These are phyloP conservation scores for Plebejus argus DNA, from an alignment of 2,888 invertebrate genomes.

Conservation along the genomic window DNA sequence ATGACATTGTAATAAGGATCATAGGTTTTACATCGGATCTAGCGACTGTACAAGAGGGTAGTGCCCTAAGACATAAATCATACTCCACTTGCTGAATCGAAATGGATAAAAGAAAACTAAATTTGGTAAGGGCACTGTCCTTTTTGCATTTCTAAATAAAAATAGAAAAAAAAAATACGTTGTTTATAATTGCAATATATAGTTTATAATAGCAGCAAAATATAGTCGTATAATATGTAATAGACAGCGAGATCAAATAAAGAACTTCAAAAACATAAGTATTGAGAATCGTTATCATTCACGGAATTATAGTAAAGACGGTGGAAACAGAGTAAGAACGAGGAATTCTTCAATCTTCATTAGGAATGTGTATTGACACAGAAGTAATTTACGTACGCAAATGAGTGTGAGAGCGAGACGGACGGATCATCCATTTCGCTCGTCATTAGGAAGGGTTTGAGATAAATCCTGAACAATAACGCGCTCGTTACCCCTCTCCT, in stretches of 20 bases:
- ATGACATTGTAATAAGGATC: neutral
- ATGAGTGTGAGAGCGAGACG: constrained; percentile 21
- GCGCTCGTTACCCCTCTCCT: constrained; percentile 35
- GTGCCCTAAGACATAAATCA: neutral
- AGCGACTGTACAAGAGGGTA: neutral
- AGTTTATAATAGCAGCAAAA: no score
- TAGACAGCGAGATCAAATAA: no score
- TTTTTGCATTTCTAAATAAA: neutral
- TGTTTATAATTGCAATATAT: no score
- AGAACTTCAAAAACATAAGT: no score
- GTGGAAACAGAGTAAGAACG: no score
- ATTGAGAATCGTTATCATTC: no score
- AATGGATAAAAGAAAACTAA: neutral
- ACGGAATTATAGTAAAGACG: no score
- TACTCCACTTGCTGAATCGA: neutral
- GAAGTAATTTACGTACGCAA: constrained; percentile 26
- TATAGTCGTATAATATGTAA: no score
- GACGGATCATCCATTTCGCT: constrained; percentile 26
- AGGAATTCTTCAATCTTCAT: neutral
- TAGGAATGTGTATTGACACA: neutral
- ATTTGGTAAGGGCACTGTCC: neutral
- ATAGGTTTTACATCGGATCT: no score
- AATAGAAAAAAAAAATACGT: no score
- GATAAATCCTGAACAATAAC: constrained; percentile 44
- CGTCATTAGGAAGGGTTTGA: constrained; percentile 35